Evolutionary conservation across 1,140 invertebrate genomes (phyloP), one percentile per base, ranked within the genome.

Genomic region (Octopus sinensis): DNA sequence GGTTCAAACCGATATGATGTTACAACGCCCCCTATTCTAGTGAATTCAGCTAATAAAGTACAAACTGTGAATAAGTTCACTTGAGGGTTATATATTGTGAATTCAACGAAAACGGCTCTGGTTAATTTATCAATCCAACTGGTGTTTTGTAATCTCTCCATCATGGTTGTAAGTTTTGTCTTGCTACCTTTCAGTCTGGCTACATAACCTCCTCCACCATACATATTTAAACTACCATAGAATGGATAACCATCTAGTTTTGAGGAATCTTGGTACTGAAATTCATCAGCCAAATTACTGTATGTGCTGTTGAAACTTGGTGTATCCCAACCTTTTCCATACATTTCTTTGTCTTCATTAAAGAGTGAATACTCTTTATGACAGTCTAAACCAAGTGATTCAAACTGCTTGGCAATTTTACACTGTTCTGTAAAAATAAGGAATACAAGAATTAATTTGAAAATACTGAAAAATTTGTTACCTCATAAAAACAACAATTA

Each of bases 31-130:
- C 92, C 92, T 54, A 90, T 92, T 6, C 91, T 90, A 53, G 91
- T 81, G 84, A 92, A 92, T 86, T 93, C 93, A 4, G 90, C 89
- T 13, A 93, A 83, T n/a, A 93, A 88, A 12, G 90, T 92, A 9
- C 88, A 87, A 0, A 92, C 89, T 10, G 89, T 90, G 82, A 93
- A 93, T 23, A 93, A 84, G 82, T 93, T 91, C 0, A 90, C 85
- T 81, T 92, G 91, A 3, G 92, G 91, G 86, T 93, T 93, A 85
- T 93, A 93, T 12, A 91, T 89, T 5, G 92, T 92, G 84, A 93
- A 93, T 83, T 93, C 93, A 6, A 92, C 87, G 82, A 93, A 92
- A 12, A 93, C 89, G 6, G 92, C 93, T 82, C 93, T 84, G 1
- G 93, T 93, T 76, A 90, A 87, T 79, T 87, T 84, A 83, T 93